Conservation (phyloP, 2,888 invertebrate genomes). For the Pomacea canaliculata region DNA sequence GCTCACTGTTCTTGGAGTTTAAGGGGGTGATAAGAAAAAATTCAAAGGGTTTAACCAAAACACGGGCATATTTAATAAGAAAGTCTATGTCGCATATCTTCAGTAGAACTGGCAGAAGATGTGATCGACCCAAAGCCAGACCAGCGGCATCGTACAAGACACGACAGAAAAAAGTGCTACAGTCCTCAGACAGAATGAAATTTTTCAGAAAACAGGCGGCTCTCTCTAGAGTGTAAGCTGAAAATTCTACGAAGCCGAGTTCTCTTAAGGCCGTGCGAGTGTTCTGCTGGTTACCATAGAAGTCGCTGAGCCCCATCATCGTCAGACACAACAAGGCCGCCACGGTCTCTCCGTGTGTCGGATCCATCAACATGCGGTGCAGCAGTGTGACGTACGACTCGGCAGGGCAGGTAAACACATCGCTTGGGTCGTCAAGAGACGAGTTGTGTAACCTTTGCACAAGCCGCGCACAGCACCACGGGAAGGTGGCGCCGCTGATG, state of each 20-base stretch:
- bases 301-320: not conserved
- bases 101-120: not conserved
- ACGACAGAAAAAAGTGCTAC: not conserved
- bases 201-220: not conserved
- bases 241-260: not conserved
- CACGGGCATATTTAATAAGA: not conserved
- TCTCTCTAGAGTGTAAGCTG: not conserved
- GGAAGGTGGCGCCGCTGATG: too few species aligned
- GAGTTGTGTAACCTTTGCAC: too few species aligned
- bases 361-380: conserved; percentile 7
- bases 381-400: not conserved
- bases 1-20: not conserved
- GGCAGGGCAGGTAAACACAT: too few species aligned
- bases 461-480: too few species aligned
- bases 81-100: conserved; percentile 13
- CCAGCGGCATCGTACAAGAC: conserved; percentile 1
- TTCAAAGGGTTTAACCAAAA: not conserved
- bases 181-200: not conserved
- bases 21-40: not conserved
- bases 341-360: not conserved
- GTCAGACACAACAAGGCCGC: conserved; percentile 5
- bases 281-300: not conserved
- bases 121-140: not conserved
- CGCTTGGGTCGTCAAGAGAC: too few species aligned
- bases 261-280: not conserved